These are phyloP conservation scores for Bubo bubo DNA, from an alignment of 2,113 vertebrate genomes.

Conservation along the genomic window DNA sequence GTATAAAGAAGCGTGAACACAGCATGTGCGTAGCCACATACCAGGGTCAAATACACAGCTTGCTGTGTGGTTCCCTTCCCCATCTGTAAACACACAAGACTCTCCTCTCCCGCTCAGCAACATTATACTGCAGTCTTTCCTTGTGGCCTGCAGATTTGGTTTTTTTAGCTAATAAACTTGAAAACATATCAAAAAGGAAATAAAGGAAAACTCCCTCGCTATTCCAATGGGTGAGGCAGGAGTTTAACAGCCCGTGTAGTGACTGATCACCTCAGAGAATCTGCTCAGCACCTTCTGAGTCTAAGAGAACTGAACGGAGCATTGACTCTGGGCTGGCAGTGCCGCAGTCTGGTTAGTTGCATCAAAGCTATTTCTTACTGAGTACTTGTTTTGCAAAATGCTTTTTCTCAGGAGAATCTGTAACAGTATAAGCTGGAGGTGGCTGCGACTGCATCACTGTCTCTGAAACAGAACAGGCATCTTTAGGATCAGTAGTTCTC, in stretches of 20 bases:
- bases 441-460: background rate
- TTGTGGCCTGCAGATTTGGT: background rate
- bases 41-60: background rate
- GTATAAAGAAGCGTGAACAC: background rate
- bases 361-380: background rate
- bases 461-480: background rate
- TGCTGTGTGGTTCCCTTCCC: background rate
- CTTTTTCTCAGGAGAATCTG: background rate
- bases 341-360: background rate
- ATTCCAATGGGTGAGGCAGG: background rate
- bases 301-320: background rate
- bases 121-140: background rate
- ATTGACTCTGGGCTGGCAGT: background rate
- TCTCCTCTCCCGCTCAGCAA: background rate
- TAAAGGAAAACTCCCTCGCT: background rate
- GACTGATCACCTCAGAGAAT: background rate
- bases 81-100: background rate
- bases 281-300: background rate
- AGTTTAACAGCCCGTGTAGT: background rate
- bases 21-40: background rate
- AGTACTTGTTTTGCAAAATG: background rate
- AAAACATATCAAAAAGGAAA: slow-evolving; percentile 16
- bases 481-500: slow-evolving; percentile 4
- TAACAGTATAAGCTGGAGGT: background rate
- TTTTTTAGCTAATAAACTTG: background rate